Evolutionary conservation across 2,113 vertebrate genomes (phyloP).

Genomic region (Caretta caretta): DNA sequence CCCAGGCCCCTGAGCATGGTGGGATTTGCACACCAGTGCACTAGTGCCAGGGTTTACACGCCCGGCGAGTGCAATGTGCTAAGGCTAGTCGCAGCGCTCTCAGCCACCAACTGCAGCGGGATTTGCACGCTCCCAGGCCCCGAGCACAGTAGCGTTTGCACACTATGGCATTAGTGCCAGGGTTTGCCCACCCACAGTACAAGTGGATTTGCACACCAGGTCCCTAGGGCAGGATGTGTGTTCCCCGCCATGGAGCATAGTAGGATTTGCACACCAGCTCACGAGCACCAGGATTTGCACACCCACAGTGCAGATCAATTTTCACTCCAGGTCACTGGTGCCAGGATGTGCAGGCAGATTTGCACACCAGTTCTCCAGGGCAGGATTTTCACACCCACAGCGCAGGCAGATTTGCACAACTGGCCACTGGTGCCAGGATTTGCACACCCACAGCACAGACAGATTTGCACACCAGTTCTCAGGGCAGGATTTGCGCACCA

Average conservation of each 20-base stretch:
- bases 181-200: not conserved
- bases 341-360: not conserved
- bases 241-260: no score
- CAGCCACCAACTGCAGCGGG: not conserved
- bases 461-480: not conserved
- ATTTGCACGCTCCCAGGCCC: not conserved
- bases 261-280: not conserved
- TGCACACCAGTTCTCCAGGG: no score
- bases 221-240: not conserved
- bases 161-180: not conserved
- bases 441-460: not conserved
- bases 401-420: no score
- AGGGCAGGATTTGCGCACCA: no score
- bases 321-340: not conserved
- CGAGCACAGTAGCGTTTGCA: not conserved
- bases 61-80: not conserved
- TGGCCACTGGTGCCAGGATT: no score
- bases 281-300: not conserved
- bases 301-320: no score
- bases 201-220: not conserved
- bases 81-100: not conserved
- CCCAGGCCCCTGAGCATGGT: not conserved
- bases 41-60: not conserved
- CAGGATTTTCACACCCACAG: no score
- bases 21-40: not conserved